A percentile compares a stretch with the other conserved stretches of the same genome.
These are phyloP conservation scores for Temnothorax ravouxi DNA, from an alignment of 2,888 invertebrate genomes.

Conservation along the genomic window DNA sequence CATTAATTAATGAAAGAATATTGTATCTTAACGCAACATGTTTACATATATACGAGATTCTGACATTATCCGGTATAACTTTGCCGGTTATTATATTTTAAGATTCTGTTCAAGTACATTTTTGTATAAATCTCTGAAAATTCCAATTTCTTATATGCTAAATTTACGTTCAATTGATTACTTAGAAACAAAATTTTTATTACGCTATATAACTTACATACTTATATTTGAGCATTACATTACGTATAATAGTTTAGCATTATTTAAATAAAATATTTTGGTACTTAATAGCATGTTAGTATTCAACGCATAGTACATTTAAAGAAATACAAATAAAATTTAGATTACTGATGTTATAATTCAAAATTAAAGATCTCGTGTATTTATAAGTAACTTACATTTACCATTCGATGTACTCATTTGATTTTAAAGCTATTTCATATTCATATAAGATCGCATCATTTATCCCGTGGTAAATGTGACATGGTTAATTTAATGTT, in stretches of 20 bases:
- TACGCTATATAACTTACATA: background rate
- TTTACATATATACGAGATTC: background rate
- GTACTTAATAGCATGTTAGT: background rate
- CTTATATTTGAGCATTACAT: background rate
- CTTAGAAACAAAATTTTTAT: background rate
- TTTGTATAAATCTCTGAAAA: background rate
- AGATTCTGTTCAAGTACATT: background rate
- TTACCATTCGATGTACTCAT: background rate
- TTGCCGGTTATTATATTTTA: background rate
- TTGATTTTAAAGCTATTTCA: slow-evolving; percentile 10
- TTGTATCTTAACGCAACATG: background rate
- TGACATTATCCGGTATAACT: too few species aligned
- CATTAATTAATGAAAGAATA: slow-evolving; percentile 14
- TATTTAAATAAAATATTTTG: background rate
- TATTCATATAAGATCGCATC: background rate
- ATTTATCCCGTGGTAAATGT: slow-evolving; percentile 23
- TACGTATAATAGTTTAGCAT: background rate
- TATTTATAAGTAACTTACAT: slow-evolving; percentile 9
- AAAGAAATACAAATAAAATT: background rate
- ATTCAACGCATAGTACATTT: background rate
- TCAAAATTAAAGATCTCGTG: background rate
- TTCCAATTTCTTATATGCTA: background rate
- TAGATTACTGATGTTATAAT: background rate
- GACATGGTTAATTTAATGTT: slow-evolving; percentile 32
- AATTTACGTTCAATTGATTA: slow-evolving; percentile 6